phyloP scores from a whole-genome alignment of 2,888 invertebrate genomes.

The Cerastis rubricosa region DNA sequence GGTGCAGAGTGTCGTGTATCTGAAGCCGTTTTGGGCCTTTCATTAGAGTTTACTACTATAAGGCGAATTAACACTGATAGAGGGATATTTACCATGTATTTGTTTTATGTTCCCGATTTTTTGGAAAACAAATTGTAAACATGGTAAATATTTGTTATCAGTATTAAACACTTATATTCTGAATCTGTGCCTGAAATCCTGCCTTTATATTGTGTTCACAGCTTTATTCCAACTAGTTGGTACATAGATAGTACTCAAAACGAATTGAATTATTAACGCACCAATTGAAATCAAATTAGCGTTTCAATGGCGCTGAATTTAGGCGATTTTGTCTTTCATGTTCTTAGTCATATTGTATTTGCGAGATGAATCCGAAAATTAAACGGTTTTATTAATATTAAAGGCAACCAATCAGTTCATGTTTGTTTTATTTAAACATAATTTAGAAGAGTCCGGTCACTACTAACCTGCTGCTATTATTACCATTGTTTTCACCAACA shows the following conservation, averaged over 20 bases:
- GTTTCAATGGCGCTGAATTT: conserved; percentile 34
- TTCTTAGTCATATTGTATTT: background rate
- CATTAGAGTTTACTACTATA: too few relatives aligned
- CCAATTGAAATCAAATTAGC: conserved; percentile 57
- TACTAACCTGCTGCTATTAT: background rate
- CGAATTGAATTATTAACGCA: conserved; percentile 40
- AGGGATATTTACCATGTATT: too few relatives aligned
- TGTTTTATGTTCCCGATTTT: too few relatives aligned
- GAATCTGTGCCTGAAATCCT: too few relatives aligned
- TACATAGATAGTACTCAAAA: conserved; percentile 18
- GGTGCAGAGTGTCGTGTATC: too few relatives aligned
- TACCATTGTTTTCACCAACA: too few relatives aligned
- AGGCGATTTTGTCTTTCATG: background rate
- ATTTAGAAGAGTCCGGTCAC: background rate
- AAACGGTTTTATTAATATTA: background rate
- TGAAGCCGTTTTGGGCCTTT: too few relatives aligned
- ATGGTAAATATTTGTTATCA: too few relatives aligned
- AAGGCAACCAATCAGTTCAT: background rate
- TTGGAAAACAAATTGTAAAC: too few relatives aligned
- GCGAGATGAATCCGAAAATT: conserved; percentile 24
- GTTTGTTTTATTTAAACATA: background rate
- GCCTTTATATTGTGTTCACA: background rate
- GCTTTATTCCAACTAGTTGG: conserved; percentile 38
- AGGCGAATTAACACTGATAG: too few relatives aligned
- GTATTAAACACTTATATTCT: too few relatives aligned